These are phyloP conservation scores for Pterophyllum scalare DNA, from an alignment of 2,113 vertebrate genomes.

Conservation along the genomic window DNA sequence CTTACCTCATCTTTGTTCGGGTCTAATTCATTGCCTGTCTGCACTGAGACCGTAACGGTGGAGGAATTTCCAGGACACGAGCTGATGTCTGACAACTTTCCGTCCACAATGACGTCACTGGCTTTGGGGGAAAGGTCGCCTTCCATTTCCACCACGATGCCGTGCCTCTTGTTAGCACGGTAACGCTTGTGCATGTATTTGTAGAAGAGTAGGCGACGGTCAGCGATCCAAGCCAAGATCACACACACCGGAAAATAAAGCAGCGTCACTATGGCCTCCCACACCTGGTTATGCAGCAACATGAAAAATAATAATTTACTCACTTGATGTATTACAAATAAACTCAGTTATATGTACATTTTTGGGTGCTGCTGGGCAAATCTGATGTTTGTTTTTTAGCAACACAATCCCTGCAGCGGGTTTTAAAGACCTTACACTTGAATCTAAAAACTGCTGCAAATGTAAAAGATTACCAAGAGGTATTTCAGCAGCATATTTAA, in stretches of 20 bases:
- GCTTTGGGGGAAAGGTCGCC: constrained; percentile 86
- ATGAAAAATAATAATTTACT: not conserved
- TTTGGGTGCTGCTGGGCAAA: not conserved
- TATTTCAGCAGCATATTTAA: not conserved
- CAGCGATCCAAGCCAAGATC: constrained; percentile 93
- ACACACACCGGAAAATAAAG: constrained; percentile 94
- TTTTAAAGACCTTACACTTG: not conserved
- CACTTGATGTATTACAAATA: not conserved
- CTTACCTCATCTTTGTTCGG: constrained; percentile 88
- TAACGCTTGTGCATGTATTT: constrained; percentile 94
- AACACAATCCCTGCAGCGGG: not conserved
- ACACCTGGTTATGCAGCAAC: constrained; percentile 77
- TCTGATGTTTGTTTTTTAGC: not conserved
- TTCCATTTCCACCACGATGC: constrained; percentile 94
- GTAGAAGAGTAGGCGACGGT: constrained; percentile 92
- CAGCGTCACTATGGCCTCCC: constrained; percentile 92
- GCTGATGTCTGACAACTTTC: constrained; percentile 74
- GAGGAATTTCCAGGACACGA: constrained; percentile 66
- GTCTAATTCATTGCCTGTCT: constrained; percentile 86
- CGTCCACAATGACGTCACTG: constrained; percentile 84
- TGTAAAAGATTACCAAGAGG: not conserved
- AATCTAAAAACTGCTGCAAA: not conserved
- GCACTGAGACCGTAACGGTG: constrained; percentile 69
- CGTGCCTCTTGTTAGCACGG: constrained; percentile 89
- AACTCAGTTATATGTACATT: accelerated